phyloP scores from a whole-genome alignment of 2,888 invertebrate genomes.

The Drosophila affinis region DNA sequence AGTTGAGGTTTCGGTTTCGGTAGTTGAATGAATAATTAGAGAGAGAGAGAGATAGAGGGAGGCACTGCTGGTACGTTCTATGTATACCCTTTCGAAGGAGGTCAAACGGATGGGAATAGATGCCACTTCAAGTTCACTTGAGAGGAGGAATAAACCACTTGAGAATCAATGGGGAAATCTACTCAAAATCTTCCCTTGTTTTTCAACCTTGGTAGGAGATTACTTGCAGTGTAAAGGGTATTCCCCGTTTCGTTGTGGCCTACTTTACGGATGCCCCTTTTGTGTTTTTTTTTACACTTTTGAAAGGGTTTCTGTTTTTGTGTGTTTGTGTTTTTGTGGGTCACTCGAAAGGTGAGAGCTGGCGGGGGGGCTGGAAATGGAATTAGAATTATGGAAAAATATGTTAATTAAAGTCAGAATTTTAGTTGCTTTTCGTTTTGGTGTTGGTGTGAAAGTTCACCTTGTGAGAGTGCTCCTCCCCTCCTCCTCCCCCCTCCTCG shows the following conservation, averaged over 20 bases:
- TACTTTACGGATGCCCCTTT: conserved; percentile 20
- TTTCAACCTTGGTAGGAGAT: no score
- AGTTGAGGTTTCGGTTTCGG: background rate
- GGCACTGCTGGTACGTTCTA: no score
- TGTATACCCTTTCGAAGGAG: no score
- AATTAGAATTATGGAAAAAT: conserved; percentile 39
- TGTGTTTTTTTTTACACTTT: conserved; percentile 4
- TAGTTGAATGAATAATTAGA: no score
- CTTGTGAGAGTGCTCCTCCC: conserved; percentile 32
- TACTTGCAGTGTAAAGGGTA: background rate
- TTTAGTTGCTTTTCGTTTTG: conserved; percentile 17
- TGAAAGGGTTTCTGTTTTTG: conserved; percentile 14
- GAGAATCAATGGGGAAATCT: background rate
- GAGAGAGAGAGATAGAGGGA: background rate
- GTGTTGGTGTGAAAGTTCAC: conserved; percentile 34
- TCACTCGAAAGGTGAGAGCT: conserved; percentile 31
- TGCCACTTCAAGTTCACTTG: background rate
- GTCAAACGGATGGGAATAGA: no score
- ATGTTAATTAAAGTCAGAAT: conserved; percentile 49
- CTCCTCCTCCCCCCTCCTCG: no score
- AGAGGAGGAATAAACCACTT: background rate
- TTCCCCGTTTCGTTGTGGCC: conserved; percentile 23
- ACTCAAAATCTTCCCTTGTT: background rate
- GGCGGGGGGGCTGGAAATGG: conserved; percentile 11
- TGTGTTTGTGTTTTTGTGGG: conserved; percentile 30